Conservation (phyloP, 2,888 invertebrate species). For the Nasonia oneida region DNA sequence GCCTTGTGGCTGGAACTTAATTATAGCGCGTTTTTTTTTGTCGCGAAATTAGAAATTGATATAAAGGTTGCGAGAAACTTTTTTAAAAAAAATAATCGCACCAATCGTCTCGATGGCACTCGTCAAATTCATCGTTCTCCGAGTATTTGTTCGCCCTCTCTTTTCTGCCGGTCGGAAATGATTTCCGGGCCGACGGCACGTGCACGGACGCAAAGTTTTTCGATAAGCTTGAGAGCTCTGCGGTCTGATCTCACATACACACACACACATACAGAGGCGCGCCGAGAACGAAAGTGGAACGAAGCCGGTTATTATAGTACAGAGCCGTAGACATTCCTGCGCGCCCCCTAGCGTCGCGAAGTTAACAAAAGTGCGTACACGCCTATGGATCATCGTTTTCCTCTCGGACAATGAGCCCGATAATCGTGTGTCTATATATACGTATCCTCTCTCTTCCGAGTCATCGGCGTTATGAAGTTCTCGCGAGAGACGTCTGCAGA, state of each 20-base stretch:
- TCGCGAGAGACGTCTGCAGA: not conserved
- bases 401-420: not conserved
- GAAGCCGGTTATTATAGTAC: not conserved
- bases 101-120: not conserved
- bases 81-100: too few species aligned
- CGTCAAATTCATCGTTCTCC: not conserved
- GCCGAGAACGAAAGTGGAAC: not conserved
- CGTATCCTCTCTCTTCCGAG: not conserved
- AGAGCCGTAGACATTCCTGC: too few species aligned
- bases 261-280: too few species aligned
- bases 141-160: not conserved
- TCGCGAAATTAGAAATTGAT: too few species aligned
- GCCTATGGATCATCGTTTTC: not conserved
- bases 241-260: not conserved
- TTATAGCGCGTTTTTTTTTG: not conserved
- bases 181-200: not conserved
- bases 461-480: not conserved
- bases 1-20: not conserved
- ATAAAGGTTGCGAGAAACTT: too few species aligned
- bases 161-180: not conserved
- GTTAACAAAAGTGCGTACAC: not conserved
- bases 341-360: not conserved
- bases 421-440: not conserved
- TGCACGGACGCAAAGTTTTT: not conserved
- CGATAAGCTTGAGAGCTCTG: not conserved